Evolutionary conservation across 1,140 invertebrate genomes (phyloP), one percentile per base, ranked within the genome.

Genomic region (Pemphigus obesinymphae): DNA sequence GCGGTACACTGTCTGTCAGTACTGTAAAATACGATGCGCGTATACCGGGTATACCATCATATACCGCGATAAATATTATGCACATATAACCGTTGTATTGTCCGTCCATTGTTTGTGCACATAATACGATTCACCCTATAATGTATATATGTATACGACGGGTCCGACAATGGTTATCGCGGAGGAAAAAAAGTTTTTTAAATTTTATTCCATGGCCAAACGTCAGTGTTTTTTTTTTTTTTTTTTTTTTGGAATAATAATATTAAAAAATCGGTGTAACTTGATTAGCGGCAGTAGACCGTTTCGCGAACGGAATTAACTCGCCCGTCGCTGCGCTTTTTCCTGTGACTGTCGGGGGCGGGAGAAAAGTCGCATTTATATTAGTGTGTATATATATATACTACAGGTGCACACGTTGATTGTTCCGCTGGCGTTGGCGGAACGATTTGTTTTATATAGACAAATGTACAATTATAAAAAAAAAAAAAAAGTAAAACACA

Each of bases 61-160:
- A 61, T n/a, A n/a, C n/a, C n/a, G n/a, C n/a, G n/a, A n/a, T n/a
- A n/a, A n/a, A n/a, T n/a, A n/a, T n/a, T n/a, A n/a, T n/a, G n/a
- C n/a, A n/a, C n/a, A n/a, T n/a, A n/a, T n/a, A n/a, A n/a, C 13
- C n/a, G 53, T 63, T 20, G 61, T 34, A 63, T 63, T 73, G 68
- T 72, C 34, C n/a, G 37, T 13, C 26, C 34, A 70, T 70, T 70
- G 68, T 70, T 70, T 43, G 70, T 75, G 43, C n/a, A 13, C 73
- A 78, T 58, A 78, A 78, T 78, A 34, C 31, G 75, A 78, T 78
- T 78, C 75, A 78, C 50, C 75, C 75, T 26, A 40, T n/a, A 50
- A n/a, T n/a, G n/a, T n/a, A n/a, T n/a, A n/a, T n/a, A n/a, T n/a
- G n/a, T n/a, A n/a, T 58, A 26, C 75, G 23, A 78, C 23, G 31